Evolutionary conservation across 2,888 invertebrate species (phyloP).

Genomic region (Cotesia congregata): DNA sequence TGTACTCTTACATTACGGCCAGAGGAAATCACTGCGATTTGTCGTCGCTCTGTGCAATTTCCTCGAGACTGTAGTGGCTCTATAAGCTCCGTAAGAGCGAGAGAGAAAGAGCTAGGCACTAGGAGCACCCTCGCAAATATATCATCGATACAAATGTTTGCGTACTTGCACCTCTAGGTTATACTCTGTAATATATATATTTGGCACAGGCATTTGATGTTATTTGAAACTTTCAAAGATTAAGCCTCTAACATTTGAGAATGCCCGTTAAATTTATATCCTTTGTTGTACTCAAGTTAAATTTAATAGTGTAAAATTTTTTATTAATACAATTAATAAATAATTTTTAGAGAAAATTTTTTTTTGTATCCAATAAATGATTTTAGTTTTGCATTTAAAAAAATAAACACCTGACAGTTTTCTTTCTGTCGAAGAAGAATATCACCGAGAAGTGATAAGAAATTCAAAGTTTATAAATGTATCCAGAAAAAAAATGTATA

Average conservation of each 20-base stretch:
- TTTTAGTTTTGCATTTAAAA: too few relatives aligned
- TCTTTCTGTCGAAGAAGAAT: too few relatives aligned
- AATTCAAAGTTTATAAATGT: too few relatives aligned
- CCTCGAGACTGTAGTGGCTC: neutral
- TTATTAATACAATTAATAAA: too few relatives aligned
- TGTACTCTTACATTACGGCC: neutral
- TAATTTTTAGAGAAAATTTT: too few relatives aligned
- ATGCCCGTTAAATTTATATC: neutral
- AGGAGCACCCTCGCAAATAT: neutral
- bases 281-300: neutral
- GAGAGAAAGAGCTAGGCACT: neutral
- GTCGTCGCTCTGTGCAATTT: neutral
- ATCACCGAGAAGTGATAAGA: too few relatives aligned
- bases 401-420: too few relatives aligned
- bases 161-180: neutral
- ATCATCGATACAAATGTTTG: conserved; percentile 1
- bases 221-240: neutral
- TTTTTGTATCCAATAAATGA: too few relatives aligned
- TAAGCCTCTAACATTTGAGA: neutral
- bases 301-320: neutral
- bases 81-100: neutral
- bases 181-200: neutral
- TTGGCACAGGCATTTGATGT: neutral
- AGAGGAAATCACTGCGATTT: neutral
- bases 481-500: neutral